Evolutionary conservation across 1,140 invertebrate genomes (phyloP), one percentile per base, ranked within the genome.

Genomic region (Nebria ingens): DNA sequence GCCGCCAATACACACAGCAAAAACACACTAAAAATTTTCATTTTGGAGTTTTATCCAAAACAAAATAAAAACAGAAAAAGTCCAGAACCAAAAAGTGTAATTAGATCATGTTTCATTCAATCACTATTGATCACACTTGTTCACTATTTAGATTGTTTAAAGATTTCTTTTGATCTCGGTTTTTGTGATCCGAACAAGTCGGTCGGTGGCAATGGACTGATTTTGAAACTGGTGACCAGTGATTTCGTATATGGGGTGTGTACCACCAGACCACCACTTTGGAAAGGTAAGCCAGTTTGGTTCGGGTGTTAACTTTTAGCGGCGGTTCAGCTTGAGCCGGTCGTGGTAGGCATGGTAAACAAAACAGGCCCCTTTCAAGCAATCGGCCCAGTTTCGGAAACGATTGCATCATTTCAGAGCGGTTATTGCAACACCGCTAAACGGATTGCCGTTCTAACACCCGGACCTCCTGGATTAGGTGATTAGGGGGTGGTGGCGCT

Each of bases 11-110:
- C 2, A 15, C 29, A 53, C 15, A 57, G 53, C 53, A 61, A 55
- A 40, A 61, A 49, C 17, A 57, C 57, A 57, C 53, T 51, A n/a
- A 45, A 42, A 52, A 49, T 56, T 11, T 45, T 45, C 40, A 45
- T 45, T 45, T 45, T 45, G 17, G 17, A 4, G 9, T 45, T 3
- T 11, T 11, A 29, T 29, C 13, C 4, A 29, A 29, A 29, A 29
- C 25, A 6, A 29, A 29, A 4, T 29, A 29, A 29, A 29, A n/a
- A 29, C 13, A 29, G 25, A 29, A 29, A 29, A 29, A 29, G 25
- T 29, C 25, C 13, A 29, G 25, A 4, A 29, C 25, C n/a, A n/a
- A n/a, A n/a, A n/a, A n/a, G n/a, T n/a, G n/a, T n/a, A n/a, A n/a
- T n/a, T n/a, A n/a, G n/a, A n/a, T n/a, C n/a, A n/a, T n/a, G n/a